These are phyloP conservation scores for Tolypeutes matacus DNA, from an alignment of 2,797 vertebrate genomes.

Conservation along the genomic window DNA sequence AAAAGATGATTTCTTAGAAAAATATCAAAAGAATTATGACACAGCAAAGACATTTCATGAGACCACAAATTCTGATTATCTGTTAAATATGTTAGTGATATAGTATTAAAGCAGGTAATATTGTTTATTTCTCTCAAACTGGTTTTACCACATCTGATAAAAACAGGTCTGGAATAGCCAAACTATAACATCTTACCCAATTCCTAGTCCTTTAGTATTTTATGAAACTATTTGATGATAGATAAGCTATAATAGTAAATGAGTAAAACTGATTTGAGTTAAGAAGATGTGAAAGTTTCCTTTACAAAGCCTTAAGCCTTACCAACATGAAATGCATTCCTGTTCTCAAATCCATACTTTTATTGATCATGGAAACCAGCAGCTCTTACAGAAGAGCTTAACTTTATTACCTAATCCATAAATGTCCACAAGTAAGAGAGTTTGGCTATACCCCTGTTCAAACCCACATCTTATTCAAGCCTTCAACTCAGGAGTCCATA, in stretches of 20 bases:
- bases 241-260: background rate
- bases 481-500: background rate
- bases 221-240: slow-evolving; percentile 33
- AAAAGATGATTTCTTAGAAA: slow-evolving; percentile 70
- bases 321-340: background rate
- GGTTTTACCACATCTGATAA: slow-evolving; percentile 8
- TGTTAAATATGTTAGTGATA: slow-evolving; percentile 24
- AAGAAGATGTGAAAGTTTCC: background rate
- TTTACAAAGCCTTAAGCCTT: background rate
- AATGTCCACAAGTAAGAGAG: background rate
- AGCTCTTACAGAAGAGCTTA: background rate
- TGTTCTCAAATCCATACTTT: background rate
- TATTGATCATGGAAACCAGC: background rate
- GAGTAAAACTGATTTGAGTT: background rate
- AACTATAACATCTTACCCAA: background rate
- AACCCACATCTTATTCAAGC: background rate
- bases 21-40: background rate
- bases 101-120: background rate
- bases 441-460: background rate
- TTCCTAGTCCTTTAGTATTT: background rate
- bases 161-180: background rate
- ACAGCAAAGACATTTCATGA: slow-evolving; percentile 10
- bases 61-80: slow-evolving; percentile 11
- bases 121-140: background rate
- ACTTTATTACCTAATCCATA: background rate